phyloP scores from a whole-genome alignment of 1,140 invertebrate species.

The Dryas iulia region DNA sequence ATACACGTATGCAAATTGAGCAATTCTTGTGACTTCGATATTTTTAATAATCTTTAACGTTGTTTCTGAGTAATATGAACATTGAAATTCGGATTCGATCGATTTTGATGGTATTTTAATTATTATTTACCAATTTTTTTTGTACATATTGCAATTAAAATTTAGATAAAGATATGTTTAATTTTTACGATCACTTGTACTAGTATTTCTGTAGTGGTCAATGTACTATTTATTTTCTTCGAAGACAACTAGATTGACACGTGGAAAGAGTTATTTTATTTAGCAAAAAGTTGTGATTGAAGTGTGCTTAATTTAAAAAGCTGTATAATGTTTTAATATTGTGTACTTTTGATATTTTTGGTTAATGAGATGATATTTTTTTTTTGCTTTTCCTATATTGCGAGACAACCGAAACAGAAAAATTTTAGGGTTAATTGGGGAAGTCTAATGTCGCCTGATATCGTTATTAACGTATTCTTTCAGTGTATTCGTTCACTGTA shows the following conservation, averaged over 20 bases:
- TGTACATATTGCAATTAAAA: background rate
- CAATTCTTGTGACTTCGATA: background rate
- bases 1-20: background rate
- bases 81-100: background rate
- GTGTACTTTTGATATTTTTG: too few species aligned
- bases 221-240: conserved; percentile 1
- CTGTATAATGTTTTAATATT: background rate
- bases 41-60: conserved; percentile 1
- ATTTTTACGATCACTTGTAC: background rate
- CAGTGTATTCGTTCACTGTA: too few species aligned
- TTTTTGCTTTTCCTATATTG: too few species aligned
- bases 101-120: conserved; percentile 3
- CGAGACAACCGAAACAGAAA: too few species aligned
- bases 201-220: background rate
- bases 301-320: background rate
- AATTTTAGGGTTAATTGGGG: too few species aligned
- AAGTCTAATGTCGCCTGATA: too few species aligned
- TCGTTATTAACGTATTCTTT: too few species aligned
- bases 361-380: too few species aligned
- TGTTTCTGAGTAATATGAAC: background rate
- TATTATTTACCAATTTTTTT: conserved; percentile 3
- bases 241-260: background rate
- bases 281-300: background rate
- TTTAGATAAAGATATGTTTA: background rate
- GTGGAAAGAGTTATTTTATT: background rate